Base-by-base conservation (phyloP, 2,113 vertebrate species). In the Vulpes ferrilata region DNA sequence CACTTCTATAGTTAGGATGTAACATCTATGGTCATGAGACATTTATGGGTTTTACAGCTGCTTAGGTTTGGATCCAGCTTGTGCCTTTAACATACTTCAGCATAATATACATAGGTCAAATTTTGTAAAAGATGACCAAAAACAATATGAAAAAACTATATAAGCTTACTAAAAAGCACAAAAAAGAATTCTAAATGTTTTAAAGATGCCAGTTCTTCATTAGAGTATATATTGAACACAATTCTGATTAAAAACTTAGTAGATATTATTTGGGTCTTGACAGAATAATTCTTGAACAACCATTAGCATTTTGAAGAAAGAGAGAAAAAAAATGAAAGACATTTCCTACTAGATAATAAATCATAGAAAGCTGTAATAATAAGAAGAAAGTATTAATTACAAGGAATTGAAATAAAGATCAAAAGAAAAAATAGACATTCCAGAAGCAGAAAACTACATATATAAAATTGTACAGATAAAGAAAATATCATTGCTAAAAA, bases 271-370 rank as follows among this genome's bases (percentile, higher is more conserved):
- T 81, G 51, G 59, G 38, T 60, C 20, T 97, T 87, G 71, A 53
- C 65, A 96, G 82, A 94, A 79, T 90, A 59, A 87, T 96, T 95
- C 57, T 65, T 73, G 48, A 95, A 9, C 5, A 85, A 15, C 8
- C n/a, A 96, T 67, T 95, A 90, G 60, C 69, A 97, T 93, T 95
- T 83, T 71, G 12, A 13, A 73, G 71, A 93, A 82, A 67, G 78
- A 69, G 17, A 82, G 16, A 30, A 12, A 62, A 35, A 76, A 65
- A 93, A 78, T 85, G 71, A 96, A 85, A 94, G 22, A 62, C 12
- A 59, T 59, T 95, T 11, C 19, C 12, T 53, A 59, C 48, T 35
- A 86, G 73, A 64, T 76, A 96, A 59, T 92, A 71, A 91, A 87
- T 57, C 19, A 57, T 51, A 81, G 23, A 87, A 87, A 94, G 62